Evolutionary conservation across 1,140 invertebrate species (phyloP).

Genomic region (Polyergus mexicanus): DNA sequence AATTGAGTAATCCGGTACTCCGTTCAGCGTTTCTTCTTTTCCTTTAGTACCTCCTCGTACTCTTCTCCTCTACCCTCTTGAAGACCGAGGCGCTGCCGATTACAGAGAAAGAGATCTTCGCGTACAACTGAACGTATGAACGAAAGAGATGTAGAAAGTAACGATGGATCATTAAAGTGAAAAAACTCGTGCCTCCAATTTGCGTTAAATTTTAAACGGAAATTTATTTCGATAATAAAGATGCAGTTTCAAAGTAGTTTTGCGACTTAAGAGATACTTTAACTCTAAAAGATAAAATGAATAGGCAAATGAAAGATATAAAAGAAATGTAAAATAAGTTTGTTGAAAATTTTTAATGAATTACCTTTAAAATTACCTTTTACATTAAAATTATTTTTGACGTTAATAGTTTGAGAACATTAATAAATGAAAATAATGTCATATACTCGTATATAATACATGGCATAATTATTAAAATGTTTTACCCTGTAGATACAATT

Average conservation of each 20-base stretch:
- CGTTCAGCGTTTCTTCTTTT: conserved; percentile 63
- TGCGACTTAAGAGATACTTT: not conserved
- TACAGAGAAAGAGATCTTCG: conserved; percentile 36
- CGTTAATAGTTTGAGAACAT: not conserved
- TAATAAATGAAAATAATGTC: not conserved
- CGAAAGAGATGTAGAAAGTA: conserved; percentile 41
- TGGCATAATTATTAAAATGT: conserved; percentile 6
- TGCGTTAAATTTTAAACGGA: conserved; percentile 37
- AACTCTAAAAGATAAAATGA: not conserved
- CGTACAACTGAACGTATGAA: conserved; percentile 1
- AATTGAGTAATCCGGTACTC: conserved; percentile 72
- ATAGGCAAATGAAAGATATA: not conserved
- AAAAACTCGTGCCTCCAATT: conserved; percentile 46
- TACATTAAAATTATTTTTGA: not conserved
- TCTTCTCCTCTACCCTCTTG: not conserved
- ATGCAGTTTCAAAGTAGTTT: conserved; percentile 33
- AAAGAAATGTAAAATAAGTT: not conserved
- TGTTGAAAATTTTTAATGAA: not conserved
- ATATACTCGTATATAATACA: not conserved
- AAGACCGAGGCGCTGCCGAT: conserved; percentile 13
- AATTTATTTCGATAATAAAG: conserved; percentile 43
- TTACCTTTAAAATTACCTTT: not conserved
- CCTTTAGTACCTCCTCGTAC: conserved; percentile 33
- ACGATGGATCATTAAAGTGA: conserved; percentile 40
- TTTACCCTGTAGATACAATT: not conserved